Conservation (phyloP, 2,888 invertebrate genomes). For the Drosophila sordidula region DNA sequence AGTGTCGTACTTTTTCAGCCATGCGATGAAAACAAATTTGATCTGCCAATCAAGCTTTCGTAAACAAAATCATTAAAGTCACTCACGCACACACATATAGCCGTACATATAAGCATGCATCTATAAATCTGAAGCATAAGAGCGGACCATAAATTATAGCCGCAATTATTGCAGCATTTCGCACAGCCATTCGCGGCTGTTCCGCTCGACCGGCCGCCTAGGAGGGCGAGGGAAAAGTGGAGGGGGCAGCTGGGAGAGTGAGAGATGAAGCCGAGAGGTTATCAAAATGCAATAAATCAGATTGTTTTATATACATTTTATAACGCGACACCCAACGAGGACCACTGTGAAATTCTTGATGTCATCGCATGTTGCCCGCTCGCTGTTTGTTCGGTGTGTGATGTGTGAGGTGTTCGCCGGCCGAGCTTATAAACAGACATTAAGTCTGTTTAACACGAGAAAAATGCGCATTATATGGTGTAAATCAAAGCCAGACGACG, state of each 20-base stretch:
- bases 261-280: slow-evolving; percentile 60
- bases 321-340: slow-evolving; percentile 57
- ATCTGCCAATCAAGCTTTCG: slow-evolving; percentile 35
- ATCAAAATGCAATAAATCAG: slow-evolving; percentile 80
- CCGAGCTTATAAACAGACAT: slow-evolving; percentile 70
- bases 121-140: slow-evolving; percentile 60
- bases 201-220: slow-evolving; percentile 45
- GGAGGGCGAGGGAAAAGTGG: neutral
- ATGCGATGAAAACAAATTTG: slow-evolving; percentile 32
- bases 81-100: slow-evolving; percentile 23
- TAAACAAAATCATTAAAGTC: slow-evolving; percentile 70
- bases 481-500: slow-evolving; percentile 66
- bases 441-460: slow-evolving; percentile 76
- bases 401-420: slow-evolving; percentile 4
- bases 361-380: slow-evolving; percentile 18
- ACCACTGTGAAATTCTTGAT: slow-evolving; percentile 37
- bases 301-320: slow-evolving; percentile 66
- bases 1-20: neutral
- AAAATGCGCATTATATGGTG: slow-evolving; percentile 73
- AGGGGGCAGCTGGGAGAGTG: slow-evolving; percentile 5
- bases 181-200: slow-evolving; percentile 61
- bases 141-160: slow-evolving; percentile 65
- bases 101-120: slow-evolving; percentile 25
- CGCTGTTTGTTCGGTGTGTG: neutral
- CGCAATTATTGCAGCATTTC: slow-evolving; percentile 72